Conservation (phyloP, 2,797 vertebrate genomes). For the Rhyacichthys aspro region DNA sequence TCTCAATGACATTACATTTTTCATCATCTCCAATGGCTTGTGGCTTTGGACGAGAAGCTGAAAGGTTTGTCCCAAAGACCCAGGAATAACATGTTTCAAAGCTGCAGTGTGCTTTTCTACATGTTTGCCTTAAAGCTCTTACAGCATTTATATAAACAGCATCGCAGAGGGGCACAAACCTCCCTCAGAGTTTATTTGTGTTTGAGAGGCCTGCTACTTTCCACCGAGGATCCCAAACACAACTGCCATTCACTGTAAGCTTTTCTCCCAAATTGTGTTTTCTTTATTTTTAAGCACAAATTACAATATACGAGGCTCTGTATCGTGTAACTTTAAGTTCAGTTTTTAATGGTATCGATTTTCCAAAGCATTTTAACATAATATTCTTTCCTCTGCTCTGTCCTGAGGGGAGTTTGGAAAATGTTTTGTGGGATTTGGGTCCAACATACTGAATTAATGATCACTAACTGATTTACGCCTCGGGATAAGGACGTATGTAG, state of each 20-base stretch:
- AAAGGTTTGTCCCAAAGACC: constrained; percentile 27
- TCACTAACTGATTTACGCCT: constrained; percentile 44
- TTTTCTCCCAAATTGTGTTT: constrained; percentile 35
- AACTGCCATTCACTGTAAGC: constrained; percentile 22
- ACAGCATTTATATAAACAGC: constrained; percentile 54
- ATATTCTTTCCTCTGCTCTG: constrained; percentile 37
- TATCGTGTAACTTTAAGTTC: constrained; percentile 19
- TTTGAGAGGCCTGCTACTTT: constrained; percentile 18
- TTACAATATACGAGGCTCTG: constrained; percentile 28
- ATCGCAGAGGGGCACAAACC: constrained; percentile 30
- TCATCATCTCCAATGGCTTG: constrained; percentile 25
- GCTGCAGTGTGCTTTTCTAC: constrained; percentile 42
- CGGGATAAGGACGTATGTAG: constrained; percentile 31
- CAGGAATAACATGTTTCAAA: constrained; percentile 59
- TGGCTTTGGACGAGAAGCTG: constrained; percentile 37
- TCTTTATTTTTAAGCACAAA: constrained; percentile 24
- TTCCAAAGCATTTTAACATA: constrained; percentile 40
- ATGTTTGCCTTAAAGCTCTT: constrained; percentile 52
- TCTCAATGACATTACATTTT: constrained; percentile 36
- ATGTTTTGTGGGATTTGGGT: constrained; percentile 34
- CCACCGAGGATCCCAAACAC: constrained; percentile 26
- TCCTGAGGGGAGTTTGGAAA: constrained; percentile 35
- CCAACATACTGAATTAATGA: constrained; percentile 40
- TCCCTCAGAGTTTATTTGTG: constrained; percentile 59
- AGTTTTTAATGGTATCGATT: constrained; percentile 30